Conservation (phyloP, 2,888 invertebrate species). For the Ectemnius continuus region DNA sequence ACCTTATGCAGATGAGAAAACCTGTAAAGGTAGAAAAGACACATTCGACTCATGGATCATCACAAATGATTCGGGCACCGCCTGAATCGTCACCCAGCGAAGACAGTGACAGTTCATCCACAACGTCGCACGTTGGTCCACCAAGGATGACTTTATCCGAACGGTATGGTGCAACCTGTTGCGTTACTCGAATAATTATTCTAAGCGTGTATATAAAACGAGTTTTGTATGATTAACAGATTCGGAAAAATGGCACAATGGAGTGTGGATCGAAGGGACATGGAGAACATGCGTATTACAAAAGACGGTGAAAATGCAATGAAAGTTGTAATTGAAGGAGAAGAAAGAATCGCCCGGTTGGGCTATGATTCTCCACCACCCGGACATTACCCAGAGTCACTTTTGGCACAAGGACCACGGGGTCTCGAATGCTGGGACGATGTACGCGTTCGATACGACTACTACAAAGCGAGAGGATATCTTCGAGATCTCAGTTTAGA, state of each 20-base stretch:
- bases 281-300: constrained; percentile 92
- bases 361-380: constrained; percentile 82
- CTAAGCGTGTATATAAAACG: background rate
- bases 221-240: constrained; percentile 69
- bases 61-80: constrained; percentile 72
- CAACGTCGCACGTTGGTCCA: constrained; percentile 81
- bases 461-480: constrained; percentile 93
- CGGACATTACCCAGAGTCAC: constrained; percentile 89
- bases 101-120: constrained; percentile 81
- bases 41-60: constrained; percentile 68
- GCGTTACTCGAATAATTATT: background rate
- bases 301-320: constrained; percentile 85
- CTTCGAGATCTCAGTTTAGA: constrained; percentile 87
- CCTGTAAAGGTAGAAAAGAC: constrained; percentile 75
- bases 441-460: constrained; percentile 91
- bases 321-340: constrained; percentile 87
- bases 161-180: constrained; percentile 71
- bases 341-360: constrained; percentile 79
- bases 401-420: constrained; percentile 85
- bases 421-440: constrained; percentile 92
- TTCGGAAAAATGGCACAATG: constrained; percentile 96
- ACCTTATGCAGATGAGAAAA: constrained; percentile 71
- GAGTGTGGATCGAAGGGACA: constrained; percentile 91
- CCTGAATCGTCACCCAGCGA: constrained; percentile 82
- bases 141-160: constrained; percentile 88